Evolutionary conservation across 2,888 invertebrate genomes (phyloP), one percentile per base, ranked within the genome.

Genomic region (Athalia cordata): DNA sequence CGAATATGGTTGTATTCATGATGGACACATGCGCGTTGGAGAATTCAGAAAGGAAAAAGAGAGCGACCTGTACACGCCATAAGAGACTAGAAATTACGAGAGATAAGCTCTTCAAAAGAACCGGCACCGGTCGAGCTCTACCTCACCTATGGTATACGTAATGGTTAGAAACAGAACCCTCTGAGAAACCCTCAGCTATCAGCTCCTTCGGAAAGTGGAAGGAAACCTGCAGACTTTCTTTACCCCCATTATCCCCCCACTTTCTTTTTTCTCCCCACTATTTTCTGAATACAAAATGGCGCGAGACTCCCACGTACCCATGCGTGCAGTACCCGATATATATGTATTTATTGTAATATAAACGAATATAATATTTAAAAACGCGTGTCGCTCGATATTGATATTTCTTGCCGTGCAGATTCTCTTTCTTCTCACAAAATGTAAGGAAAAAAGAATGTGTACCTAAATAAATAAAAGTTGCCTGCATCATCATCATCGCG

Each of bases 21-120:
- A 72, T 72, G 57, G 59, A 72, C 45, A 52, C 29, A 45, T 72
- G 72, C 13, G 62, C 4, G 55, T 4, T 55, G 8, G 55, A 3
- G 55, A 11, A 55, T 55, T 11, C n/a, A n/a, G 3, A 8, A 55
- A 59, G 72, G 47, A 47, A 59, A 72, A 72, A 72, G 59, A 47
- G n/a, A 43, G 49, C 15, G 43, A 29, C 29, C 29, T 29, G 29
- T 29, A 29, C 29, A 29, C 29, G 29, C 29, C 29, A 2, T 29
- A 29, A 29, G 80, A 82, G 83, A 86, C 81, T 81, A 82, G 83
- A 81, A 79, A 80, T 79, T 80, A 82, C 29, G 29, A 29, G 29
- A 87, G 86, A 87, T 87, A 87, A 87, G 82, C 29, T 82, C 82
- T 84, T 86, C 86, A 87, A 88, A 87, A 85, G 83, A 80, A 83